Base-by-base conservation (phyloP, 2,113 vertebrate species). In the Paradisaea rubra region DNA sequence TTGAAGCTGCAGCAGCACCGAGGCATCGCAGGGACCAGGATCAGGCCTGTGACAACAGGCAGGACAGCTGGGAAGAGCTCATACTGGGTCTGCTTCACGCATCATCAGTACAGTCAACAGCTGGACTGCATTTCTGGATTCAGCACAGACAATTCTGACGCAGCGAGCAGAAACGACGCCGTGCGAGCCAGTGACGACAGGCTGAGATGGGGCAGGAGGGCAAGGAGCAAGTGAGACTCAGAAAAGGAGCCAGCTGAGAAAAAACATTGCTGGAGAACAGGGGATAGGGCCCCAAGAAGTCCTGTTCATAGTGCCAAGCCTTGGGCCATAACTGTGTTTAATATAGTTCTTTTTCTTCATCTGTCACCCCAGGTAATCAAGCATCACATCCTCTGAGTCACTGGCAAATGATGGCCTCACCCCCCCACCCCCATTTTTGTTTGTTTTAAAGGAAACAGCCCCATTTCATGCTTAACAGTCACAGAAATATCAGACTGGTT, bases 351-450 rank as follows among this genome's bases (percentile, higher is more conserved):
- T 71, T 70, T 88, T 91, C 61, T 83, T 83, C 85, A 78, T 72
- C 57, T 74, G 28, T 68, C 79, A 88, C 59, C 28, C 66, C 1
- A 17, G 85, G 82, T 91, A 84, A 91, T 68, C 39, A 74, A 91
- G 82, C 44, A 89, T 49, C 85, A 78, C 86, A 71, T 95, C 93
- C 85, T 88, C 79, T 86, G 74, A 91, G 81, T 94, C 89, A 90
- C 59, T n/a, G 42, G 57, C 54, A 73, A 86, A 84, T 5, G 44
- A 85, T 9, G 50, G 81, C 35, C 50, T 77, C 68, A 87, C 79
- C 39, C 71, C 27, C 25, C 14, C 39, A 65, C 52, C 9, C 35
- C 12, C 44, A 25, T 41, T 71, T 78, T 50, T 66, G 52, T 94
- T 86, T 82, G 45, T 82, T 89, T 85, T 69, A 91, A 82, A 82